phyloP scores from a whole-genome alignment of 2,797 vertebrate genomes.

The Platyrinchus mystaceus region DNA sequence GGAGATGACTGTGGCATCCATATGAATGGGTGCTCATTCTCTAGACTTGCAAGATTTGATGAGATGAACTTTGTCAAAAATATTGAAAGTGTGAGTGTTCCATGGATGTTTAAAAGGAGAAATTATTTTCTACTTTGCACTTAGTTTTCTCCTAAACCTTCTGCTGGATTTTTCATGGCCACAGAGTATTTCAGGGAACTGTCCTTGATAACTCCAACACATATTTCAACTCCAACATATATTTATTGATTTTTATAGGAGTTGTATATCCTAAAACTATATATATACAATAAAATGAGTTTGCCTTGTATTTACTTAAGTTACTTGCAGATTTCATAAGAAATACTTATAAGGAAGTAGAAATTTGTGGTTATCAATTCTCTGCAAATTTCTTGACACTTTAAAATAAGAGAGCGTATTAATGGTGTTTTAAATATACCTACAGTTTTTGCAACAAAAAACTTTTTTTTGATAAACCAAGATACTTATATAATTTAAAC shows the following conservation, averaged over 20 bases:
- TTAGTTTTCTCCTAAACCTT: not conserved
- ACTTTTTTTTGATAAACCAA: not conserved
- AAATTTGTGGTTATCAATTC: not conserved
- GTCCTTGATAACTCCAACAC: not conserved
- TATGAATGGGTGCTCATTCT: not conserved
- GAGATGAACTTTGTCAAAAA: not conserved
- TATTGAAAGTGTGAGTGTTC: not conserved
- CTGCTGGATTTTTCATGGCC: not conserved
- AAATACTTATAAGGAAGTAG: not conserved
- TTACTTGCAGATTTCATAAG: not conserved
- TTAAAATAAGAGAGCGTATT: not conserved
- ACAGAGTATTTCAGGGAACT: not conserved
- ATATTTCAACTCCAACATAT: not conserved
- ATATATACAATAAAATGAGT: accelerated
- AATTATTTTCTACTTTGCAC: not conserved
- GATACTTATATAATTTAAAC: not conserved
- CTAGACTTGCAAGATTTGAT: not conserved
- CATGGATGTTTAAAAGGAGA: not conserved
- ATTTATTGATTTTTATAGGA: not conserved
- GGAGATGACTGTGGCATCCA: not conserved
- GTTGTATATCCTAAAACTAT: not conserved
- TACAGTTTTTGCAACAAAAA: not conserved
- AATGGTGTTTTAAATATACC: not conserved
- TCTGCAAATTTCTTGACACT: not conserved
- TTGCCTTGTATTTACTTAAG: not conserved